Base-by-base conservation (phyloP, 2,888 invertebrate species). In the Melikaiella ostensackeni region DNA sequence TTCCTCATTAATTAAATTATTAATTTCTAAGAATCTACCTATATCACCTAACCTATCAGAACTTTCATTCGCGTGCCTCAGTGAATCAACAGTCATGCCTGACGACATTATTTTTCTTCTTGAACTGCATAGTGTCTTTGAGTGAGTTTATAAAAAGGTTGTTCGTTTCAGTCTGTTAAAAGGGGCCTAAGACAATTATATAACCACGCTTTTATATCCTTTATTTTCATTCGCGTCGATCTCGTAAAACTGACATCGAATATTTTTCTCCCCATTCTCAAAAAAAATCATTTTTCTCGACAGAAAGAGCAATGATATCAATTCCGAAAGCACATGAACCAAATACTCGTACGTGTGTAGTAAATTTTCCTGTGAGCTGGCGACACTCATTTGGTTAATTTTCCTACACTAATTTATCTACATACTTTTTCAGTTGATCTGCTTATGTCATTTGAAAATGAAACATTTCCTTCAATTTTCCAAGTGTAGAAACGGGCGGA, bases 401-500 rank as follows among this genome's bases (percentile, higher is more conserved):
- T 24, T 76, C 80, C 46, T 82, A 85, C 0, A 86, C 82, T 19
- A 85, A 19, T 66, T 88, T 86, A 0, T 90, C 86, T 2, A 94
- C 80, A 82, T 92, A 93, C 1, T 89, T 84, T 1, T 90, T 88
- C 79, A 94, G 83, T 62, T 89, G 88, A 8, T 89, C 81, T 5
- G 92, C 89, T 8, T n/a, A n/a, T n/a, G n/a, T n/a, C 93, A 92
- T 24, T 92, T 89, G 91, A 5, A 93, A 88, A 0, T 92, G 91
- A 79, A 92, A 93, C 83, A 93, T 92, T 0, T 92, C 88, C 82
- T 93, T 94, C 30, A 92, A 92, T 80, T 93, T 92, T 55, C 91
- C 92, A 21, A 89, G 86, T 1, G 93, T 93, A 24, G 94, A 91
- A 1, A 92, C 92, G 0, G 93, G 91, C 2, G 93, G 92, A 19